A percentile compares a stretch with the other conserved stretches of the same genome.
phyloP scores from a whole-genome alignment of 2,888 invertebrate genomes.

The Acleris holmiana region DNA sequence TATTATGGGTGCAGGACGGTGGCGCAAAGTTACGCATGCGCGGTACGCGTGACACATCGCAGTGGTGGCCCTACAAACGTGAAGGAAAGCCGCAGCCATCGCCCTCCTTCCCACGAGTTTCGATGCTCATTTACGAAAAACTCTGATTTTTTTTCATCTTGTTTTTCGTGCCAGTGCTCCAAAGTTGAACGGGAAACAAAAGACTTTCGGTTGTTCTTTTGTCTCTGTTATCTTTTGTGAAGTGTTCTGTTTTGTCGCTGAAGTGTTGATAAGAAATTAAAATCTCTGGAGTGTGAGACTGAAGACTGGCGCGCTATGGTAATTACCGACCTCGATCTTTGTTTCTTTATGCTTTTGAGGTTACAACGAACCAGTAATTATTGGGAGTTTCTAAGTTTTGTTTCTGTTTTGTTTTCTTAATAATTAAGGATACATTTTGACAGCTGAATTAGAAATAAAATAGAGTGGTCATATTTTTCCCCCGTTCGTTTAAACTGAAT shows the following conservation, averaged over 20 bases:
- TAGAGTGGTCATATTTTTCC: too few relatives aligned
- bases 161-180: conserved; percentile 26
- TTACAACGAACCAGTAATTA: conserved; percentile 2
- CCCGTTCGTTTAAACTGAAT: too few relatives aligned
- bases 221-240: conserved; percentile 40
- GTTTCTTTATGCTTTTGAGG: conserved; percentile 15
- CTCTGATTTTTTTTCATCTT: conserved; percentile 19
- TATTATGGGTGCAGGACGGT: conserved; percentile 76
- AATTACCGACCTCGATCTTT: conserved; percentile 34
- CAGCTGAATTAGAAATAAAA: too few relatives aligned
- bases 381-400: background rate
- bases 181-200: conserved; percentile 41
- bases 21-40: conserved; percentile 79
- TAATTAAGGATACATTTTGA: background rate
- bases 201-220: conserved; percentile 38
- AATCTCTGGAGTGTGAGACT: conserved; percentile 28
- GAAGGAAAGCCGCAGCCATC: conserved; percentile 60
- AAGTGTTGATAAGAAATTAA: conserved; percentile 40
- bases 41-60: conserved; percentile 65
- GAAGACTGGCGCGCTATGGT: conserved; percentile 35
- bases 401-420: background rate
- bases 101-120: conserved; percentile 43
- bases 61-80: conserved; percentile 69
- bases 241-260: conserved; percentile 41
- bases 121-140: conserved; percentile 44